These are phyloP conservation scores for Thomomys bottae DNA, from an alignment of 2,113 vertebrate species.

Conservation along the genomic window DNA sequence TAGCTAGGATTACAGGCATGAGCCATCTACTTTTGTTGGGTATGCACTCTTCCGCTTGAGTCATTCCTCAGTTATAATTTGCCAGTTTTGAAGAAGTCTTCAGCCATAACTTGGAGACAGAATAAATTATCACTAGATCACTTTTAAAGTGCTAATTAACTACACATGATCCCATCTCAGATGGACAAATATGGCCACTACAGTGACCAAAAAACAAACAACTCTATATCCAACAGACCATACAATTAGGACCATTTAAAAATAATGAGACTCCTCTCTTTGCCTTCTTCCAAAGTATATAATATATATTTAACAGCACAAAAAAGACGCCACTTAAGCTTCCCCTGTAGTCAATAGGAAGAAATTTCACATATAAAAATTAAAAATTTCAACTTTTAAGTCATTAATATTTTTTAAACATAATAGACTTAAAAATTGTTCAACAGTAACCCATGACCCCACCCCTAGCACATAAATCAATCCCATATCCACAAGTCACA, in stretches of 20 bases:
- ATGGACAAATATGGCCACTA: not conserved
- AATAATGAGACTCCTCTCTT: slow-evolving; percentile 80
- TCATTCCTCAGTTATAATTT: too few species aligned
- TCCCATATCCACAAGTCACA: slow-evolving; percentile 77
- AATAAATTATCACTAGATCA: slow-evolving; percentile 24
- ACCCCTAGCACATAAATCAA: slow-evolving; percentile 68
- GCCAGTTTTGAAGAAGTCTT: slow-evolving; percentile 48
- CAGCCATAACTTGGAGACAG: slow-evolving; percentile 49
- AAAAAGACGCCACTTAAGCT: slow-evolving; percentile 83
- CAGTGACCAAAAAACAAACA: slow-evolving; percentile 44
- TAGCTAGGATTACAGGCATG: too few species aligned
- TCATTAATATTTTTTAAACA: slow-evolving; percentile 80
- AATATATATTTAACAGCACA: slow-evolving; percentile 84
- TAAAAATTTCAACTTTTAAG: slow-evolving; percentile 80
- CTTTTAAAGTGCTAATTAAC: slow-evolving; percentile 53
- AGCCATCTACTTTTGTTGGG: too few species aligned
- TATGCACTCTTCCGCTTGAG: too few species aligned
- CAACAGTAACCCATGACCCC: slow-evolving; percentile 66
- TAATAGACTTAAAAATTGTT: slow-evolving; percentile 81
- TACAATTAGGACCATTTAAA: slow-evolving; percentile 79
- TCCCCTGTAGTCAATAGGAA: slow-evolving; percentile 80
- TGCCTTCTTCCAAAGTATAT: slow-evolving; percentile 81
- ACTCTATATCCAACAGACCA: slow-evolving; percentile 53
- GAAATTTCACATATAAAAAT: slow-evolving; percentile 83
- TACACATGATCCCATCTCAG: not conserved